phyloP scores from a whole-genome alignment of 2,113 vertebrate genomes.

The Myiopsitta monachus region DNA sequence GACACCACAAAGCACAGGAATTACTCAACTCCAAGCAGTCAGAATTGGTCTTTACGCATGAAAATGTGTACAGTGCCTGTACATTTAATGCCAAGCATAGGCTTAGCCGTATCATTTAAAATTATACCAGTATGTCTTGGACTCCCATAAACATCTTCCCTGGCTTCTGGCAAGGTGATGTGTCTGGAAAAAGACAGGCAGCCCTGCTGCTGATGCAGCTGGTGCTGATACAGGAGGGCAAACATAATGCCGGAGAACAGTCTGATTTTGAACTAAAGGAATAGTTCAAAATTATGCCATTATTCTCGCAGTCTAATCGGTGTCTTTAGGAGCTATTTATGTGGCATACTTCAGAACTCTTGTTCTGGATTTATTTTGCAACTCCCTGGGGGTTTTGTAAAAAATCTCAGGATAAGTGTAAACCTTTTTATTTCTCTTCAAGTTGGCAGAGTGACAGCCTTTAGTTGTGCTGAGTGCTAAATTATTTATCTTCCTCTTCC shows the following conservation, averaged over 20 bases:
- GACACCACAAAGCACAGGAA: neutral
- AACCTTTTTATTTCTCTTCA: conserved; percentile 61
- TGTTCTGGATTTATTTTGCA: conserved; percentile 42
- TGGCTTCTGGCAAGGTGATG: neutral
- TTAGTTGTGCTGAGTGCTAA: conserved; percentile 71
- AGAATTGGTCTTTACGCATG: neutral
- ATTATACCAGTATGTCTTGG: neutral
- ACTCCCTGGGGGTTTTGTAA: conserved; percentile 58
- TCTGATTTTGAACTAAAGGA: neutral
- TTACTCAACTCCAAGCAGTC: neutral
- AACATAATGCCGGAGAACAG: neutral
- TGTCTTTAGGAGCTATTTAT: neutral
- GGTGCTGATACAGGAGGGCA: neutral
- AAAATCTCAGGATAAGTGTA: conserved; percentile 57
- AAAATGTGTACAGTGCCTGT: neutral
- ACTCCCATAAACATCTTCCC: neutral
- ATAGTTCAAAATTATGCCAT: neutral
- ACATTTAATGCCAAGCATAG: neutral
- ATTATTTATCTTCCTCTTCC: conserved; percentile 72
- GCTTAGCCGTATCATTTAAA: fast-evolving
- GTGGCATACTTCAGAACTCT: conserved; percentile 7
- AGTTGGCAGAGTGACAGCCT: conserved; percentile 64
- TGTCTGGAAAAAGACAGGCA: neutral
- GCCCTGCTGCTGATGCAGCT: neutral
- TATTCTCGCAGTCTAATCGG: neutral